A percentile compares a stretch with the other conserved stretches of the same genome.
Conservation (phyloP, 2,888 invertebrate species). For the Nysson spinosus region DNA sequence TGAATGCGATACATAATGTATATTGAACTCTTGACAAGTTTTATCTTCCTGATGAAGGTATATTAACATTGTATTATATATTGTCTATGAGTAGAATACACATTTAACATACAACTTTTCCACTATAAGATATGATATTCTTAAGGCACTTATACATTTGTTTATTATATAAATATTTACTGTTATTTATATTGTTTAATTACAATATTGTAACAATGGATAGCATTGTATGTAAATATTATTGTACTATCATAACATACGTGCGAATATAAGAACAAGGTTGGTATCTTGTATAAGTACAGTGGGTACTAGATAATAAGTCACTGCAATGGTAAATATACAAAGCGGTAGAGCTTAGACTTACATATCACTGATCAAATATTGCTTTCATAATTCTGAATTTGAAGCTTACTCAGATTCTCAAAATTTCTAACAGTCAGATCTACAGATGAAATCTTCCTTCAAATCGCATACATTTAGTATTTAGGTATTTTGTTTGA, state of each 20-base stretch:
- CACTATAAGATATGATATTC: too few species aligned
- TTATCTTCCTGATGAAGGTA: too few species aligned
- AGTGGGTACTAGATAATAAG: slow-evolving; percentile 42
- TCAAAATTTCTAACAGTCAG: slow-evolving; percentile 13
- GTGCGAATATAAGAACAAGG: slow-evolving; percentile 9
- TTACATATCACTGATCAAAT: not conserved
- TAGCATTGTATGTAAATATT: not conserved
- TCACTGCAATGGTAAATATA: slow-evolving; percentile 31
- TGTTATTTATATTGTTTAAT: too few species aligned
- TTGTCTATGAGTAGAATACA: too few species aligned
- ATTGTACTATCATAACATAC: not conserved
- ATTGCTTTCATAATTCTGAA: not conserved
- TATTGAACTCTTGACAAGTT: too few species aligned
- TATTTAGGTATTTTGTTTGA: slow-evolving; percentile 65
- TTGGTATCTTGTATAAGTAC: slow-evolving; percentile 8
- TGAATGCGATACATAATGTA: too few species aligned
- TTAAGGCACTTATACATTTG: too few species aligned
- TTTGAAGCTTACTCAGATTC: not conserved
- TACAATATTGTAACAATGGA: not conserved
- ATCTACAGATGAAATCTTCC: slow-evolving; percentile 16
- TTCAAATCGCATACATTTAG: slow-evolving; percentile 39
- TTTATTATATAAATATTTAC: too few species aligned
- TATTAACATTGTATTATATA: too few species aligned
- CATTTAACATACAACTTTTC: too few species aligned
- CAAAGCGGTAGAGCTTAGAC: slow-evolving; percentile 62